Base-by-base conservation (phyloP, 2,888 invertebrate genomes). In the Nomada fabriciana region DNA sequence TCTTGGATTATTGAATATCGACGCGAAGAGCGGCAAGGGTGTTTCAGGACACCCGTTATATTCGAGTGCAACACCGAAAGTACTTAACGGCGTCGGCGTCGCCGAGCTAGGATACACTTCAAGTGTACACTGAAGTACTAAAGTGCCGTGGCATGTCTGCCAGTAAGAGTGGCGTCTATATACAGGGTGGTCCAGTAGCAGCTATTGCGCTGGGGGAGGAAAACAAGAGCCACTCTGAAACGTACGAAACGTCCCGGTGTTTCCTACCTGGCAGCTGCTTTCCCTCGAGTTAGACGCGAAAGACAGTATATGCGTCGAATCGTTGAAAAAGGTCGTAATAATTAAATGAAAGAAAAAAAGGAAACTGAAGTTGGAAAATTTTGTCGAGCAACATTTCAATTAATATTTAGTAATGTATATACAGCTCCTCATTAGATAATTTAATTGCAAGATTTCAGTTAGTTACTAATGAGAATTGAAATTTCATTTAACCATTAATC, bases 61-160 rank as follows among this genome's bases (percentile, higher is more conserved):
- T 59, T 73, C 63, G 74, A 71, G 80, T 75, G 88, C 85, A 86
- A 90, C 90, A 89, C 82, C 81, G 86, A 91, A 90, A 89, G 90
- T 87, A 89, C 87, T 36, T 79, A 89, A 89, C 80, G 84, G 68
- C 77, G 82, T 70, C 76, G 74, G 59, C 81, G 83, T 80, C 76
- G 80, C 65, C 67, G 67, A 57, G 53, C 60, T 67, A 77, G 83
- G 76, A 76, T 77, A 80, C 86, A 80, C 80, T 87, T 83, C 59
- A 67, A 80, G 82, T 64, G 72, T 68, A 86, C 64, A 67, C 80
- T 83, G 73, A 85, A 84, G 88, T 84, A 75, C 84, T 79, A 86
- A 87, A 90, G 89, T 90, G 88, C 86, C 83, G 83, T 85, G 76
- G 85, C 85, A 82, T 88, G 88, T 87, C 87, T 85, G 79, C 79